These are phyloP conservation scores for Turdus rufiventris DNA, from an alignment of 2,113 vertebrate species.

Conservation along the genomic window DNA sequence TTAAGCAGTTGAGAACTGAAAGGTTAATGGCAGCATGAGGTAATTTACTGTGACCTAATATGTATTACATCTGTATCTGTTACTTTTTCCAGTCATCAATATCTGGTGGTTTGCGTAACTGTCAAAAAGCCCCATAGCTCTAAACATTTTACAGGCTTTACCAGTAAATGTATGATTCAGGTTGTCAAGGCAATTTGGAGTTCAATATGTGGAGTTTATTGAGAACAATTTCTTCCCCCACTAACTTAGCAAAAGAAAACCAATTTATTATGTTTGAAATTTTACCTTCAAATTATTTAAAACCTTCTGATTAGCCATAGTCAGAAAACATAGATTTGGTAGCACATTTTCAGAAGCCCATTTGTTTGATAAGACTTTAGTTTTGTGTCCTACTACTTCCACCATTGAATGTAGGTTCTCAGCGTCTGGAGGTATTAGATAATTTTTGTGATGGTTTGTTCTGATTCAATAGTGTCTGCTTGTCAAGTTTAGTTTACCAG, in stretches of 20 bases:
- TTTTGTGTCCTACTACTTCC: neutral
- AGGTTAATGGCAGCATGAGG: neutral
- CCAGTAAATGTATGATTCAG: neutral
- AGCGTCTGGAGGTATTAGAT: neutral
- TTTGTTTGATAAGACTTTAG: neutral
- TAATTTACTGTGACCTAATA: slow-evolving; percentile 12
- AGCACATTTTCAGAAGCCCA: neutral
- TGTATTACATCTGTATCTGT: neutral
- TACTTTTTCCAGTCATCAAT: neutral
- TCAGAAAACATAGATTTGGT: neutral
- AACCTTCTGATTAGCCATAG: neutral
- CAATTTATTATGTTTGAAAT: neutral
- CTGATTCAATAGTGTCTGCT: neutral
- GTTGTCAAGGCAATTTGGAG: neutral
- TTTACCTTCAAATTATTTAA: neutral
- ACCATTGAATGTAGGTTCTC: neutral
- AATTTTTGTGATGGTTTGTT: neutral
- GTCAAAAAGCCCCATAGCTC: neutral
- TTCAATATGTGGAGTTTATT: neutral
- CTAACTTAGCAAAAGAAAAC: neutral
- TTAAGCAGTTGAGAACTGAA: neutral
- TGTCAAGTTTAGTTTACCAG: neutral
- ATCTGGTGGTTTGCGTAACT: neutral
- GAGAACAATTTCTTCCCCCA: neutral
- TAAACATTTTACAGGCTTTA: neutral